These are phyloP conservation scores for Geothlypis trichas DNA, from an alignment of 2,113 vertebrate genomes.

Conservation along the genomic window DNA sequence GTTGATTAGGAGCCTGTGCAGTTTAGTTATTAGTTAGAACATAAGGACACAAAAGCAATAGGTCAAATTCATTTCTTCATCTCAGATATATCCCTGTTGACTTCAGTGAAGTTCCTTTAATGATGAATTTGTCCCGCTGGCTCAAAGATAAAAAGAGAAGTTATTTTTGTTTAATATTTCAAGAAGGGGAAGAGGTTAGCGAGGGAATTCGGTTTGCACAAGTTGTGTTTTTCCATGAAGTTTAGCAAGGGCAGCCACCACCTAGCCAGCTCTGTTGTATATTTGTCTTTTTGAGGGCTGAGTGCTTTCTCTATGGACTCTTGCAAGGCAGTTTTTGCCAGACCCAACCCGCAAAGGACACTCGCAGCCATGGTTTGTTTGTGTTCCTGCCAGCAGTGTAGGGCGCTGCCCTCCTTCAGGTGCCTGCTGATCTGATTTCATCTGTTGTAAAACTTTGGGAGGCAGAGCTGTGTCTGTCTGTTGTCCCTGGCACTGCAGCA, in stretches of 20 bases:
- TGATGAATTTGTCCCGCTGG: constrained; percentile 59
- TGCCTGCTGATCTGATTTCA: neutral
- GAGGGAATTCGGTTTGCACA: constrained; percentile 56
- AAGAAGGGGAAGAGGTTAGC: constrained; percentile 71
- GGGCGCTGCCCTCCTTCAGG: neutral
- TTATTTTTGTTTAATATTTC: constrained; percentile 75
- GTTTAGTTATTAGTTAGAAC: constrained; percentile 33
- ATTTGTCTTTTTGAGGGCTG: constrained; percentile 66
- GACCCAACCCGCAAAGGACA: neutral
- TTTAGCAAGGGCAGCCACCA: constrained; percentile 63
- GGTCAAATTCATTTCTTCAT: constrained; percentile 54
- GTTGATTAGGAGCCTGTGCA: neutral
- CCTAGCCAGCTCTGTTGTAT: constrained; percentile 52
- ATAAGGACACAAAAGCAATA: constrained; percentile 2
- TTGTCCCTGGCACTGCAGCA: neutral
- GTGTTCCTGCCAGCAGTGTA: neutral
- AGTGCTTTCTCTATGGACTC: constrained; percentile 36
- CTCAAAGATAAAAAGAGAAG: constrained; percentile 68
- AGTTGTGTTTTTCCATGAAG: constrained; percentile 64
- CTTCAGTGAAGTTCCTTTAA: constrained; percentile 55
- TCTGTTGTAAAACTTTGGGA: neutral
- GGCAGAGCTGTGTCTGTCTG: neutral
- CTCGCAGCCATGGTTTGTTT: neutral
- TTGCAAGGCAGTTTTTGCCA: constrained; percentile 14
- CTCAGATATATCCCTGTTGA: constrained; percentile 43